A percentile compares a stretch with the other conserved stretches of the same genome.
Conservation (phyloP, 2,113 vertebrate genomes). For the Bufo bufo region DNA sequence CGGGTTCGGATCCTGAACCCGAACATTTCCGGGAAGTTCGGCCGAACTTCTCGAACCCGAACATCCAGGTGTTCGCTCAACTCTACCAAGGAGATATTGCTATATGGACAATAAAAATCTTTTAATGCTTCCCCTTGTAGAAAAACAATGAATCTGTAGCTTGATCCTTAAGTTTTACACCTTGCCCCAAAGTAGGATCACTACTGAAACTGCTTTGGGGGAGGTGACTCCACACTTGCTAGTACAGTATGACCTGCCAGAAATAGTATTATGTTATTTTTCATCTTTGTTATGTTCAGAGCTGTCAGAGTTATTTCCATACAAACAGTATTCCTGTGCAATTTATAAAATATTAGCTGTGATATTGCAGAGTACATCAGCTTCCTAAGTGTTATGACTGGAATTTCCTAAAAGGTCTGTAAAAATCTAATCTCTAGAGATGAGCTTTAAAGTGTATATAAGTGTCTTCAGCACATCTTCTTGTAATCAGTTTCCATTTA, state of each 20-base stretch:
- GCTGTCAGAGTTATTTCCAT: constrained; percentile 2
- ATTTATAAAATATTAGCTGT: neutral
- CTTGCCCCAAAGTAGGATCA: neutral
- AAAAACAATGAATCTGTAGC: no score
- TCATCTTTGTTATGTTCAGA: neutral
- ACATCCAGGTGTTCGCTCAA: no score
- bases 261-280: neutral
- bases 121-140: no score
- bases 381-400: constrained; percentile 12
- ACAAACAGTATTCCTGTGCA: neutral
- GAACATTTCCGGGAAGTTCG: no score
- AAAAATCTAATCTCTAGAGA: neutral
- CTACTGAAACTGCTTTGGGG: neutral
- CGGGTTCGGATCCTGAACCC: no score
- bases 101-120: no score
- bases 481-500: constrained; percentile 7
- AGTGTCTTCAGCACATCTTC: neutral
- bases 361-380: constrained; percentile 10
- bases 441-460: neutral
- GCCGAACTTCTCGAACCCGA: no score
- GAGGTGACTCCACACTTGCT: neutral
- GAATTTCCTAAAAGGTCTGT: constrained; percentile 10
- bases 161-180: neutral
- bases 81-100: no score
- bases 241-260: neutral